These are phyloP conservation scores for Rhineura floridana DNA, from an alignment of 2,113 vertebrate genomes.

Conservation along the genomic window DNA sequence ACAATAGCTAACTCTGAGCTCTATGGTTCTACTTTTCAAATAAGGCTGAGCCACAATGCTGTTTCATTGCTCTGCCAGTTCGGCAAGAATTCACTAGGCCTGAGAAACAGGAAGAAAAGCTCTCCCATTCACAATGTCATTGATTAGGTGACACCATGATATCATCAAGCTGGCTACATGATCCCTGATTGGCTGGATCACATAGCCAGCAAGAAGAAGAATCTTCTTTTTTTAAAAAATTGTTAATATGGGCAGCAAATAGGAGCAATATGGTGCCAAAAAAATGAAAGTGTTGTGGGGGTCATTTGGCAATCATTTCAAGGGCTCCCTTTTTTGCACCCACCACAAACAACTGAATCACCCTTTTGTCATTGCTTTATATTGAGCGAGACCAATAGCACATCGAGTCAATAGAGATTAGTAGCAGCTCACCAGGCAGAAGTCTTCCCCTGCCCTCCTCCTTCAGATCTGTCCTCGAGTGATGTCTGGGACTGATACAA, in stretches of 20 bases:
- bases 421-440: background rate
- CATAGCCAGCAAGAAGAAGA: background rate
- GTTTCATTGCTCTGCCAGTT: background rate
- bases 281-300: no score
- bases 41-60: background rate
- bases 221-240: rapidly evolving
- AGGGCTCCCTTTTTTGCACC: background rate
- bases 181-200: background rate
- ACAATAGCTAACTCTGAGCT: background rate
- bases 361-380: no score
- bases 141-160: background rate
- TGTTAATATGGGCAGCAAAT: background rate
- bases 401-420: no score
- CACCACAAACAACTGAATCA: background rate
- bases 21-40: background rate
- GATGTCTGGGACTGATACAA: background rate
- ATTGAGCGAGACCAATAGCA: background rate
- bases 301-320: background rate
- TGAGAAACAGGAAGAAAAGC: background rate
- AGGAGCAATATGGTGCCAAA: background rate
- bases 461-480: background rate
- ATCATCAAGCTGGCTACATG: background rate
- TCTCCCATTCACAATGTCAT: background rate
- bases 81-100: background rate
- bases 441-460: background rate